These are phyloP conservation scores for Agrotis ipsilon DNA, from an alignment of 2,888 invertebrate species.

Conservation along the genomic window DNA sequence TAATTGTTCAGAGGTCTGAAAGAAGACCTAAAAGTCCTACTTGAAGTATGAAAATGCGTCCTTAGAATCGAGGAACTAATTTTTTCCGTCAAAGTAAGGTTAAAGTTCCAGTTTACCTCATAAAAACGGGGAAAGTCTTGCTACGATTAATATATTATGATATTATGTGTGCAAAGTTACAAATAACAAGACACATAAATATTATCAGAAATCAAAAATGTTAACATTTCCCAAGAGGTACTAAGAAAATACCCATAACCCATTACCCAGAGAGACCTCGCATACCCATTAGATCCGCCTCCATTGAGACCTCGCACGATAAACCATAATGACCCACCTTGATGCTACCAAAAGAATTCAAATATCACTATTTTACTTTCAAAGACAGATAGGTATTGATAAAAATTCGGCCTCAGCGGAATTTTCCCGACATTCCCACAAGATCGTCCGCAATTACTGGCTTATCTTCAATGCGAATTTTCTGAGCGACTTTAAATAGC, in stretches of 20 bases:
- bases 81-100: too few species aligned
- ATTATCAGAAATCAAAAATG: not conserved
- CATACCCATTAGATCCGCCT: conserved; percentile 14
- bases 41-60: too few species aligned
- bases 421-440: conserved; percentile 76
- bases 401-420: conserved; percentile 72
- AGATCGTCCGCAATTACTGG: conserved; percentile 83
- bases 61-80: too few species aligned
- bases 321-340: conserved; percentile 51
- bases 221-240: not conserved
- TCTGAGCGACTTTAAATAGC: conserved; percentile 87
- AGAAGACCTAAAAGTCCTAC: too few species aligned
- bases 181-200: too few species aligned
- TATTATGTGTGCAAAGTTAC: too few species aligned
- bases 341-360: conserved; percentile 60
- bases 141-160: too few species aligned
- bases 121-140: too few species aligned
- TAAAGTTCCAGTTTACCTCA: too few species aligned
- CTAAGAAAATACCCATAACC: conserved; percentile 15
- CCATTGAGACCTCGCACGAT: conserved; percentile 26
- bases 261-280: too few species aligned
- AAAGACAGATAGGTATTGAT: conserved; percentile 67
- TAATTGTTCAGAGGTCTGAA: too few species aligned
- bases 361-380: conserved; percentile 69
- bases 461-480: conserved; percentile 86